These are phyloP conservation scores for Habropoda laboriosa DNA, from an alignment of 1,140 invertebrate genomes.

Conservation along the genomic window DNA sequence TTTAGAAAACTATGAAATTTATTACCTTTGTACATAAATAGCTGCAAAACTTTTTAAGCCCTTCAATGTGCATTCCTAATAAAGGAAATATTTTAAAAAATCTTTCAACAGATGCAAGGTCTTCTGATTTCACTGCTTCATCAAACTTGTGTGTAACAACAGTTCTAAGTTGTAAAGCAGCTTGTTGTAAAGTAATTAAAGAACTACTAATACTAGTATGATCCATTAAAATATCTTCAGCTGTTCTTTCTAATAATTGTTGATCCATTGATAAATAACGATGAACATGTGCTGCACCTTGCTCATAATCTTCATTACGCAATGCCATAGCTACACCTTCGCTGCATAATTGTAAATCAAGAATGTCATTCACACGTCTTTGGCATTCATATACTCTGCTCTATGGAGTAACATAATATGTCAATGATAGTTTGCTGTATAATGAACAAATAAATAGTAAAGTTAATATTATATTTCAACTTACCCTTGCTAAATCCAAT, in stretches of 20 bases:
- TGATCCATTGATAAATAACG: slow-evolving; percentile 98
- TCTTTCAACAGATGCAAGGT: slow-evolving; percentile 95
- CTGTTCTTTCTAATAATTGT: slow-evolving; percentile 90
- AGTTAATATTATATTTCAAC: slow-evolving; percentile 57
- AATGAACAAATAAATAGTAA: background rate
- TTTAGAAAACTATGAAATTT: slow-evolving; percentile 3
- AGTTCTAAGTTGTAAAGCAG: slow-evolving; percentile 87
- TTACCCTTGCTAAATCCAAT: slow-evolving; percentile 95
- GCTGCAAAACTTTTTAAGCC: slow-evolving; percentile 94
- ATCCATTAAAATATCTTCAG: slow-evolving; percentile 88
- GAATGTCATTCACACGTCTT: slow-evolving; percentile 96
- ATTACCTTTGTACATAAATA: slow-evolving; percentile 91
- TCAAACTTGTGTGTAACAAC: slow-evolving; percentile 93
- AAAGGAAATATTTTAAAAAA: slow-evolving; percentile 99
- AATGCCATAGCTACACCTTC: slow-evolving; percentile 97
- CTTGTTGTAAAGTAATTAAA: slow-evolving; percentile 92
- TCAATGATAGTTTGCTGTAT: background rate
- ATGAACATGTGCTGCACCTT: slow-evolving; percentile 97
- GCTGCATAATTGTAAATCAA: slow-evolving; percentile 97
- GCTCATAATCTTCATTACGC: slow-evolving; percentile 94
- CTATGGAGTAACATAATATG: slow-evolving; percentile 79
- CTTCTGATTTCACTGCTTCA: slow-evolving; percentile 94
- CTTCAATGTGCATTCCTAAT: slow-evolving; percentile 95
- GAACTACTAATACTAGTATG: slow-evolving; percentile 88
- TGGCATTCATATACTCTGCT: slow-evolving; percentile 97